Evolutionary conservation across 2,888 invertebrate genomes (phyloP).

Genomic region (Heteromyza rotundicornis): DNA sequence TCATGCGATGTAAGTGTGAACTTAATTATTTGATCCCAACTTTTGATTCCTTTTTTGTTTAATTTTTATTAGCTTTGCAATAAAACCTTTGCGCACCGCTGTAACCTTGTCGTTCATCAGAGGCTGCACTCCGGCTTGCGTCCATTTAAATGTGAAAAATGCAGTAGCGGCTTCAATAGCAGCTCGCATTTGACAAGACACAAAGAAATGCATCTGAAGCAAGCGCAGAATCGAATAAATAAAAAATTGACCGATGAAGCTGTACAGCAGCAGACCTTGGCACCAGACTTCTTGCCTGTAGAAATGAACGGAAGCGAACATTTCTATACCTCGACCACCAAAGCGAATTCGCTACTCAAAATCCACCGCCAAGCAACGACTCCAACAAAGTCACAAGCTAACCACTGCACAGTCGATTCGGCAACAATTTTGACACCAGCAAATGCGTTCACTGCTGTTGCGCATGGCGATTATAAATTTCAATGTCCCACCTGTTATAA

Average conservation of each 20-base stretch:
- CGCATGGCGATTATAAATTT: constrained; percentile 15
- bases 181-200: constrained; percentile 20
- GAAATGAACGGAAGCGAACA: too few species aligned
- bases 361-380: not conserved
- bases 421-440: not conserved
- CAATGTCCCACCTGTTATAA: constrained; percentile 31
- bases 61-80: constrained; percentile 69
- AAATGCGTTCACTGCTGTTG: too few species aligned
- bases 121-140: constrained; percentile 77
- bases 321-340: too few species aligned
- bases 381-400: not conserved
- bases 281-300: too few species aligned
- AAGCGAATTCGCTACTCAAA: not conserved
- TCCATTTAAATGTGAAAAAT: constrained; percentile 22
- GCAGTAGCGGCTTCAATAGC: constrained; percentile 15
- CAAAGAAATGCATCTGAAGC: constrained; percentile 19
- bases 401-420: constrained; percentile 10
- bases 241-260: not conserved
- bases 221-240: not conserved
- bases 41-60: constrained; percentile 20
- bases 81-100: constrained; percentile 78
- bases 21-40: not conserved
- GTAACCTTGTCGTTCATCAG: constrained; percentile 78
- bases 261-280: not conserved
- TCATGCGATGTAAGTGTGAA: constrained; percentile 68